Evolutionary conservation across 2,888 invertebrate genomes (phyloP).

Genomic region (Leucania comma): DNA sequence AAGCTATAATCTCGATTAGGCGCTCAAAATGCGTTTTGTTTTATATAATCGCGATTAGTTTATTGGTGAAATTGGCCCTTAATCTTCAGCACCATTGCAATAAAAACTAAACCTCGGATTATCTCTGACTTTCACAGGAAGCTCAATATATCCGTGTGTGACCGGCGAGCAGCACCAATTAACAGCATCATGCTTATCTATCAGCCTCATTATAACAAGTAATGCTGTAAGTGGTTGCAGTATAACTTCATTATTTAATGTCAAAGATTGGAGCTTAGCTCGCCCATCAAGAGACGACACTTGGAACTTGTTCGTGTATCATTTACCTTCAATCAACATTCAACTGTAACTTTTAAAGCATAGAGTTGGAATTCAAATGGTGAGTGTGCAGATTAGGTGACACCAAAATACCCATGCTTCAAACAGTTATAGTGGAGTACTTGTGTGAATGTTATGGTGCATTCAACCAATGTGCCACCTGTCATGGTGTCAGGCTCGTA

Average conservation of each 20-base stretch:
- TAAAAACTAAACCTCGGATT: slow-evolving; percentile 50
- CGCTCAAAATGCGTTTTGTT: too few relatives aligned
- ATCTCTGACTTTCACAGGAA: slow-evolving; percentile 43
- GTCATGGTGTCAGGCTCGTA: slow-evolving; percentile 44
- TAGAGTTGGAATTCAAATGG: slow-evolving; percentile 28
- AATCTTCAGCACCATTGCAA: slow-evolving; percentile 24
- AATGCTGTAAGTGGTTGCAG: slow-evolving; percentile 82
- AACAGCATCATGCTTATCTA: slow-evolving; percentile 85
- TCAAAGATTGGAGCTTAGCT: slow-evolving; percentile 78
- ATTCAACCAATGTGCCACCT: slow-evolving; percentile 56
- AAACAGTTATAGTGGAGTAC: slow-evolving; percentile 65
- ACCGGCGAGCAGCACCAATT: slow-evolving; percentile 73
- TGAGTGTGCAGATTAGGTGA: slow-evolving; percentile 23
- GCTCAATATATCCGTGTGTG: slow-evolving; percentile 46
- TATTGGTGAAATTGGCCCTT: too few relatives aligned
- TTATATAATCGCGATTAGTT: too few relatives aligned
- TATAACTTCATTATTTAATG: slow-evolving; percentile 84
- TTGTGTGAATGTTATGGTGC: slow-evolving; percentile 42
- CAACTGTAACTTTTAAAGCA: slow-evolving; percentile 48
- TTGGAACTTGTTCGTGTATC: slow-evolving; percentile 67
- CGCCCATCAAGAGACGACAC: slow-evolving; percentile 75
- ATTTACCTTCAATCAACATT: slow-evolving; percentile 45
- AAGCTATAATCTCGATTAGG: too few relatives aligned
- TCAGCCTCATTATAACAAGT: slow-evolving; percentile 81
- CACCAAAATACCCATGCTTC: slow-evolving; percentile 53